Evolutionary conservation across 2,888 invertebrate species (phyloP), one percentile per base, ranked within the genome.

Genomic region (Pyrochroa serraticornis): DNA sequence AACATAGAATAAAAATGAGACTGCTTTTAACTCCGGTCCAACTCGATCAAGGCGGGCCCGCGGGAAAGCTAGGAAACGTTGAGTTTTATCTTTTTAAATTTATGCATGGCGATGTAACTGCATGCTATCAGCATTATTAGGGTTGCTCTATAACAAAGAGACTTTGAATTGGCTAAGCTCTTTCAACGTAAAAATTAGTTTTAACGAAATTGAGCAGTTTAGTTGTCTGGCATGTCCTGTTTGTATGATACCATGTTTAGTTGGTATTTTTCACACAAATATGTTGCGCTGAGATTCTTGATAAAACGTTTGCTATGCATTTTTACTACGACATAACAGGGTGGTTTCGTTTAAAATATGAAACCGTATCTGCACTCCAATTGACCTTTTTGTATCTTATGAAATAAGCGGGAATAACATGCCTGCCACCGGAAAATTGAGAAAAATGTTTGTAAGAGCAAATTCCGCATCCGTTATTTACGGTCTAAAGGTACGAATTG

Each of bases 51-150:
- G 64, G 46, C 57, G 45, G 59, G 64, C 65, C 64, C 62, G 48
- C 58, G 55, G 64, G 66, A 63, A 57, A 64, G 50, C 52, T 52
- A 55, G 60, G 52, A 50, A 59, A 60, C 57, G 59, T 55, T 62
- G 44, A 53, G 60, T 60, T 64, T 65, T 65, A 65, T 65, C 66
- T 67, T 60, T 52, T 51, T 39, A 62, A 69, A 66, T 67, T 67
- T 67, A 69, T 69, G 69, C 65, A 67, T 60, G 59, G 61, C 58
- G 60, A 64, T 64, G 65, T 64, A 64, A 63, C 63, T 64, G 68
- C 66, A 62, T 58, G 61, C 63, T 63, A 61, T 64, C 60, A 62
- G 58, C 58, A 51, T 58, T 65, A 65, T 63, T 63, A 63, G 58
- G 58, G 57, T 53, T 48, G 37, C 54, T 41, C 48, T 33, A 36